phyloP scores from a whole-genome alignment of 2,797 vertebrate genomes.

The Alfaro cultratus region DNA sequence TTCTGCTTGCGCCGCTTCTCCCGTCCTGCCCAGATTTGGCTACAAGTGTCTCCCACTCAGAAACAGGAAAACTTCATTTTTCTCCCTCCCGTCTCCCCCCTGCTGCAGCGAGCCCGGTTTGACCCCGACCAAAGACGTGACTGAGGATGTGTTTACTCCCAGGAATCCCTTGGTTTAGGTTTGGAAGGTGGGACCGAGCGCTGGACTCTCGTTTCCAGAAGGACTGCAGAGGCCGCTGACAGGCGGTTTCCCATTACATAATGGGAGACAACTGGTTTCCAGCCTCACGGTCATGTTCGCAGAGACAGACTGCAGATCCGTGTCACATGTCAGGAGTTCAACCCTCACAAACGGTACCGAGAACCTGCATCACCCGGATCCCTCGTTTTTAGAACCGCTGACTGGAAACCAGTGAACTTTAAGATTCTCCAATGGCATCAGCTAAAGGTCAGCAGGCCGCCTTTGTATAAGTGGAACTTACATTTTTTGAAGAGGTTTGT shows the following conservation, averaged over 20 bases:
- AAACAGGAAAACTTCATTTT: constrained; percentile 56
- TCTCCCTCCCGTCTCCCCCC: not conserved
- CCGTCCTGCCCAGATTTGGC: constrained; percentile 80
- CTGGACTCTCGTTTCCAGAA: constrained; percentile 34
- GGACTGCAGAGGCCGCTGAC: constrained; percentile 43
- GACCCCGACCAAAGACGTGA: constrained; percentile 46
- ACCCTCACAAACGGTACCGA: not conserved
- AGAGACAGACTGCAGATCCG: constrained; percentile 53
- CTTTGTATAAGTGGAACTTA: constrained; percentile 8
- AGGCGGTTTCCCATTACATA: constrained; percentile 58
- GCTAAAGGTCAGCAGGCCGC: constrained; percentile 37
- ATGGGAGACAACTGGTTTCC: constrained; percentile 54
- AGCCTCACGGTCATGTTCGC: constrained; percentile 15
- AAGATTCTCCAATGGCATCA: constrained; percentile 12
- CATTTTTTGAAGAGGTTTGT: not conserved
- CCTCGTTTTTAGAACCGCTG: constrained; percentile 21
- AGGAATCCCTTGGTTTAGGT: constrained; percentile 51
- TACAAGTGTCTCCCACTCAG: constrained; percentile 65
- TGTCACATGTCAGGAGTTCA: constrained; percentile 36
- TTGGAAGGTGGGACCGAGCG: constrained; percentile 39
- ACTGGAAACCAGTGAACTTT: constrained; percentile 20
- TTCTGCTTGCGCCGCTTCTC: constrained; percentile 63
- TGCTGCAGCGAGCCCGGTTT: constrained; percentile 27
- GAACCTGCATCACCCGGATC: not conserved
- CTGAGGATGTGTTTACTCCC: constrained; percentile 49